Percentiles rank a stretch among this genome's conserved stretches.
Evolutionary conservation across 1,140 invertebrate genomes (phyloP).

Genomic region (Hyles vespertilio): DNA sequence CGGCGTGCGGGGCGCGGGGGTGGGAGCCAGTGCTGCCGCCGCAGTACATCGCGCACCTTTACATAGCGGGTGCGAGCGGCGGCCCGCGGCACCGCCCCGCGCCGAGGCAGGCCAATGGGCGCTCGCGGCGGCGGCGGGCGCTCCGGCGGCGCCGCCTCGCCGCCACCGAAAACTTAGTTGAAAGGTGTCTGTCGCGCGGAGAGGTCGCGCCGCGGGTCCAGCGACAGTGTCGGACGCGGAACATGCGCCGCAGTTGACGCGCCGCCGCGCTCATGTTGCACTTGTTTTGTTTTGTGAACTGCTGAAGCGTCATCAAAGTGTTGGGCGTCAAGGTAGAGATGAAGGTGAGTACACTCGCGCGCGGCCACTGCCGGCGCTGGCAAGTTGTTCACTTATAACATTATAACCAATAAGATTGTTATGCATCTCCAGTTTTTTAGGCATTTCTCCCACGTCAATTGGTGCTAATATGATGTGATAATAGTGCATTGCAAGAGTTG

Average conservation of each 20-base stretch:
- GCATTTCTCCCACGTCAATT: no score
- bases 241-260: constrained; percentile 14
- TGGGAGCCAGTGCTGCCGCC: background rate
- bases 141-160: constrained; percentile 36
- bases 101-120: constrained; percentile 22
- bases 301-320: constrained; percentile 37
- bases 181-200: constrained; percentile 26
- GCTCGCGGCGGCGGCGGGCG: constrained; percentile 8
- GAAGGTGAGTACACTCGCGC: constrained; percentile 37
- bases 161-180: constrained; percentile 40
- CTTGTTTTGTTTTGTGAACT: constrained; percentile 36
- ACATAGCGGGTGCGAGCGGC: constrained; percentile 31
- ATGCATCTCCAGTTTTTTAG: no score
- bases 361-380: no score
- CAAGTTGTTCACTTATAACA: no score
- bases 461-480: no score
- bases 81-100: constrained; percentile 21
- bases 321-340: constrained; percentile 47
- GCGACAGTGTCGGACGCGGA: background rate
- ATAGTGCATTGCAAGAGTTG: no score
- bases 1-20: background rate
- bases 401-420: no score
- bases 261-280: constrained; percentile 9
- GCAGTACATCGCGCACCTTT: constrained; percentile 16
- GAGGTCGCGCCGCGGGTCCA: constrained; percentile 24